Base-by-base conservation (phyloP, 1,140 invertebrate species). In the Tribolium madens region DNA sequence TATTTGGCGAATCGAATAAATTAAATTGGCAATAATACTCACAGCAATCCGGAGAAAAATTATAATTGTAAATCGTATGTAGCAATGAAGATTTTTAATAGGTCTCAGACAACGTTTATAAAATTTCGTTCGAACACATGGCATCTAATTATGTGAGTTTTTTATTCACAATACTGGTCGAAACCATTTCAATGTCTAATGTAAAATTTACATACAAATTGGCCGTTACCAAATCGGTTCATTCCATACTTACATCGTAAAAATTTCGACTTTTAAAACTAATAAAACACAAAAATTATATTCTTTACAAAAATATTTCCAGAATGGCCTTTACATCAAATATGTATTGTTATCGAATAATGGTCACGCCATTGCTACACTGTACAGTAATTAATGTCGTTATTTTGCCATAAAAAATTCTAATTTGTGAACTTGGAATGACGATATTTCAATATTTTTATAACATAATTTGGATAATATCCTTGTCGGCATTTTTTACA, bases 41-140 rank as follows among this genome's bases (percentile, higher is more conserved):
- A 2, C 3, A 14, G 17, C 4, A 17, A 21, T 57, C 17, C 52
- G 5, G 7, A 9, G 10, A 57, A n/a, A 33, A 64, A 64, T 64
- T 64, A 64, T 64, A 64, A 64, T 64, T 64, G 57, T 64, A 64
- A 33, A 64, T 64, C 36, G n/a, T 33, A 64, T 33, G 57, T 31
- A 12, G 21, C 4, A n/a, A n/a, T n/a, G n/a, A n/a, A 18, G 53
- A 52, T 31, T 31, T 60, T 70, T 70, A 12, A 74, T 74, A 68
- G 76, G 50, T 70, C 53, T 78, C 52, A 68, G 70, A 50, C n/a
- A n/a, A n/a, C n/a, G 36, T 71, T 71, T 48, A 71, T 72, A 50
- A 72, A 50, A 31, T 72, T 72, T 72, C 17, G 50, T 72, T 50
- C 2, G 14, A 64, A 64, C 57, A 72, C 68, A 72, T 72, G 50